Evolutionary conservation across 2,888 invertebrate genomes (phyloP).

Genomic region (Nymphalis urticae): DNA sequence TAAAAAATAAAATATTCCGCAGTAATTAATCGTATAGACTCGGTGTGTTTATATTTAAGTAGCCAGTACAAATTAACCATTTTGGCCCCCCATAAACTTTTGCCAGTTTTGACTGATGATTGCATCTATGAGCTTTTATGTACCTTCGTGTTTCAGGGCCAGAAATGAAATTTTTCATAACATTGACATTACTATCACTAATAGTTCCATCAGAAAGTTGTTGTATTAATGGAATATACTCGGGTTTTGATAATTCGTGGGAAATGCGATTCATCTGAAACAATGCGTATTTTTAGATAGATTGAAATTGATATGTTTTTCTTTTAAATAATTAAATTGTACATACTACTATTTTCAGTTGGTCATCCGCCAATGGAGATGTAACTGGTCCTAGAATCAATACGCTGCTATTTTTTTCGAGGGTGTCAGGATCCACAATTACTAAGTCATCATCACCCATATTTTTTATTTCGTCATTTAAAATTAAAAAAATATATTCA

Average conservation of each 20-base stretch:
- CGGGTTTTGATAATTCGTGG: slow-evolving; percentile 66
- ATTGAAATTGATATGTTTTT: not conserved
- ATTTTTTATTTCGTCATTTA: slow-evolving; percentile 71
- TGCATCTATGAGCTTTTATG: slow-evolving; percentile 74
- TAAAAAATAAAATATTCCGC: not conserved
- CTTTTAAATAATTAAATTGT: not conserved
- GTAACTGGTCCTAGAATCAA: slow-evolving; percentile 70
- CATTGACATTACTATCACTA: slow-evolving; percentile 50
- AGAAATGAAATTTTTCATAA: slow-evolving; percentile 61
- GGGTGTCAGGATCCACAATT: slow-evolving; percentile 69
- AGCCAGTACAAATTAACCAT: slow-evolving; percentile 74
- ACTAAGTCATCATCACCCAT: slow-evolving; percentile 63
- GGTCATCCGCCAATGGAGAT: slow-evolving; percentile 58
- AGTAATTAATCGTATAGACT: slow-evolving; percentile 65
- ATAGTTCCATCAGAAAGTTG: slow-evolving; percentile 64
- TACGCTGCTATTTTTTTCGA: slow-evolving; percentile 67
- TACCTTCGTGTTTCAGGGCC: slow-evolving; percentile 69
- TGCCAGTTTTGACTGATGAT: slow-evolving; percentile 67
- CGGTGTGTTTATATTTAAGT: slow-evolving; percentile 69
- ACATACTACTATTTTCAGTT: slow-evolving; percentile 68
- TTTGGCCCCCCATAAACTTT: slow-evolving; percentile 67
- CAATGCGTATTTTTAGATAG: not conserved
- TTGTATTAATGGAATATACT: slow-evolving; percentile 64
- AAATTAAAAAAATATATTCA: slow-evolving; percentile 69
- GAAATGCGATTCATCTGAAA: slow-evolving; percentile 71